phyloP scores from a whole-genome alignment of 2,113 vertebrate species.

The Anthoscopus minutus region DNA sequence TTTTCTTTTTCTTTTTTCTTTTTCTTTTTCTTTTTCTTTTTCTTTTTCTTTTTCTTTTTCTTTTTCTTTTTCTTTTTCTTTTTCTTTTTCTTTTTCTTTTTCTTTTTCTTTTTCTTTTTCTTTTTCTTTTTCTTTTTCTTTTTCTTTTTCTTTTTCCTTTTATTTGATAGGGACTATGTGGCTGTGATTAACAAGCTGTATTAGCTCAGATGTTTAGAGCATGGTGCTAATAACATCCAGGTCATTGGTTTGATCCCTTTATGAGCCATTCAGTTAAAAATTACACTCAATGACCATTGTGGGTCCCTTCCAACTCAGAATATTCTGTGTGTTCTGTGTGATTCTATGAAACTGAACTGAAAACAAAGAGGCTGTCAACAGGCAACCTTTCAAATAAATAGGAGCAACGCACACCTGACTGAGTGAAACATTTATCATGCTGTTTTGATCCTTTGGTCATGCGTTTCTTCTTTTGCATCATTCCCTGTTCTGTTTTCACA shows the following conservation, averaged over 20 bases:
- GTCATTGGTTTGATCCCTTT: background rate
- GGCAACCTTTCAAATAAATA: background rate
- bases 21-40: background rate
- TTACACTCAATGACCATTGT: background rate
- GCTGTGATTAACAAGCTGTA: background rate
- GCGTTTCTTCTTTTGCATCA: fast-evolving
- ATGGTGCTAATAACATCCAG: background rate
- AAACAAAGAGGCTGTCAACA: background rate
- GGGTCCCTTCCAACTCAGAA: background rate
- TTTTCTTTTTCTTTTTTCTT: background rate
- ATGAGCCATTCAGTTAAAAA: background rate
- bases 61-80: too few species aligned
- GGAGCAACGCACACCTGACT: background rate
- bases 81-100: background rate
- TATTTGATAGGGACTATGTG: background rate
- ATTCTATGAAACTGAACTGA: background rate
- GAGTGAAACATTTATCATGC: background rate
- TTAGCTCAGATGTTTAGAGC: background rate
- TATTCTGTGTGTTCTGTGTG: background rate
- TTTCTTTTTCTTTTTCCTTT: background rate
- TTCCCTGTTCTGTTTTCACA: background rate
- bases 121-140: background rate
- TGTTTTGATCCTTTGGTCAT: background rate
- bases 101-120: background rate
- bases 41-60: too few species aligned